Base-by-base conservation (phyloP, 1,140 invertebrate genomes). In the Solenopsis invicta region DNA sequence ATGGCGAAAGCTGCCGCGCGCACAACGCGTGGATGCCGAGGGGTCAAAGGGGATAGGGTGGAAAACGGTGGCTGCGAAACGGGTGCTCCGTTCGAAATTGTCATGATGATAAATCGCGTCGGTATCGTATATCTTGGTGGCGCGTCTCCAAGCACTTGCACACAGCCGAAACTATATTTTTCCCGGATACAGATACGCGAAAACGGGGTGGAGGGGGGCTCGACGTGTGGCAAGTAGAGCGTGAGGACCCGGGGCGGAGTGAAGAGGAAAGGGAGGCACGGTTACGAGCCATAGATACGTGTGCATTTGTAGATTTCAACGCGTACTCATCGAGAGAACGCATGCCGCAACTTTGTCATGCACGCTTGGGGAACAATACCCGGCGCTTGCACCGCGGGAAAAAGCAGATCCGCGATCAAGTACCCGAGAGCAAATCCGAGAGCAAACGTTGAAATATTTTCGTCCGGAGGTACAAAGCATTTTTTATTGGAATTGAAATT, bases 41-140 rank as follows among this genome's bases (percentile, higher is more conserved):
- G 24, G 6, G 54, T 24, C 18, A 62, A 48, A 24, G 37, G 29
- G 18, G 8, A 18, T 5, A 52, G 48, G 5, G 56, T 34, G 69
- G 80, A 61, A 52, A 82, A 50, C 48, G 45, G 61, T 59, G 50
- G 67, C 76, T 67, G 64, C 29, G 85, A 88, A 87, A 82, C 52
- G 66, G 61, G 18, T 54, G 64, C 76, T 71, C 52, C 76, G 85
- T 88, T 91, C 59, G 72, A 89, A 91, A 89, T 91, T 89, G 90
- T 91, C 88, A 84, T 76, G 85, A 89, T 91, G 90, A 91, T 91
- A 89, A 91, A 91, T 91, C 82, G 90, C 16, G 48, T 61, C 10
- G 86, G 76, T 90, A 90, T 90, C 89, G 88, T 82, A 66, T 89
- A 85, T 87, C 74, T 85, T 72, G 61, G 34, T 77, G 71, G 16